A percentile compares a stretch with the other conserved stretches of the same genome.
Conservation (phyloP, 2,797 vertebrate species). For the Paedocypris micromegethes region DNA sequence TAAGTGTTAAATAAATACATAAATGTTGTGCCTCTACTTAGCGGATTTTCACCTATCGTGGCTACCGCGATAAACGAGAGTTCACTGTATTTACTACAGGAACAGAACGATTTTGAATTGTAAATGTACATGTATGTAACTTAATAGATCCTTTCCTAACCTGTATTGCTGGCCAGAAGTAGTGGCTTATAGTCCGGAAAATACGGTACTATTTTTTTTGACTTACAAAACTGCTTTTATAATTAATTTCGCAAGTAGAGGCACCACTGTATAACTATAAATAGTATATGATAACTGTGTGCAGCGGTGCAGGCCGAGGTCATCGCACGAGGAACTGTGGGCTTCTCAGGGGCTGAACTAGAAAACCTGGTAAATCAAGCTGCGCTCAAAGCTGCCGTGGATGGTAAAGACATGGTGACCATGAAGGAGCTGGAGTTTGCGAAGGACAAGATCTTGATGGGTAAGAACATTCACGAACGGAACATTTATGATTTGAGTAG, state of each 20-base stretch:
- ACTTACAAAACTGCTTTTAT: too few relatives aligned
- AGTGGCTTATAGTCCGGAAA: too few relatives aligned
- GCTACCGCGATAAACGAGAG: too few relatives aligned
- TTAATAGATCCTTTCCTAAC: too few relatives aligned
- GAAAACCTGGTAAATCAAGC: conserved; percentile 98
- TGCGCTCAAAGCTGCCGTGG: conserved; percentile 95
- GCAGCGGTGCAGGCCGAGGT: conserved; percentile 86
- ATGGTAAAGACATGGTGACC: conserved; percentile 94
- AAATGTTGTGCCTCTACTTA: too few relatives aligned
- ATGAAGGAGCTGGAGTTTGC: conserved; percentile 95
- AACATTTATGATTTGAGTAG: not conserved
- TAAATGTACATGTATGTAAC: too few relatives aligned
- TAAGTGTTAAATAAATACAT: too few relatives aligned
- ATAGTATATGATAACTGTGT: not conserved
- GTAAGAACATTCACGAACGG: conserved; percentile 57
- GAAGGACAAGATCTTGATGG: conserved; percentile 99
- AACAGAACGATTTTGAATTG: too few relatives aligned
- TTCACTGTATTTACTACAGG: too few relatives aligned
- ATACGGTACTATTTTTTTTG: too few relatives aligned
- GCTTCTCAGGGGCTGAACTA: conserved; percentile 95
- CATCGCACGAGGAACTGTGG: conserved; percentile 95
- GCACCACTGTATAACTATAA: not conserved
- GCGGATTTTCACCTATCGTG: too few relatives aligned
- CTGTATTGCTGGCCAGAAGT: too few relatives aligned
- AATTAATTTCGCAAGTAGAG: not conserved